A percentile compares a stretch with the other conserved stretches of the same genome.
These are phyloP conservation scores for Crossocerus cetratus DNA, from an alignment of 2,888 invertebrate genomes.

Conservation along the genomic window DNA sequence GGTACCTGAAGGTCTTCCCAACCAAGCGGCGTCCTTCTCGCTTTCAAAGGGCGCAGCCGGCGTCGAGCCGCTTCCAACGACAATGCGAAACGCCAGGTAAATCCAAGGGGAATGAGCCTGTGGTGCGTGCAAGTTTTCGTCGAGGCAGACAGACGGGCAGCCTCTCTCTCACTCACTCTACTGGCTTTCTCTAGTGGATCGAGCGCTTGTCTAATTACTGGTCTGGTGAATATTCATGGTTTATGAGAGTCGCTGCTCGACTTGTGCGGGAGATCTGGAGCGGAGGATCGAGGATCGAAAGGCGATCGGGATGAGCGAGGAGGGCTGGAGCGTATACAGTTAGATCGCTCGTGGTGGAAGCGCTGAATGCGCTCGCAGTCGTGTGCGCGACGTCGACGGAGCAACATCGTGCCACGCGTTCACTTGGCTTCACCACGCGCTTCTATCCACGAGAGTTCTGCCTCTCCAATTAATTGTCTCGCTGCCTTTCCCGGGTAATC, in stretches of 20 bases:
- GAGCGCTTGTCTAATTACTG: constrained; percentile 42
- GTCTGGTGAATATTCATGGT: constrained; percentile 17
- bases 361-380: constrained; percentile 45
- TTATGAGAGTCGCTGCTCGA: too few species aligned
- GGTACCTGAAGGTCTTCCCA: constrained; percentile 9
- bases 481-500: too few species aligned
- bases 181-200: background rate
- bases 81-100: background rate
- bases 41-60: constrained; percentile 1
- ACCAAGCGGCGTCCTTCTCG: constrained; percentile 8
- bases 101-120: background rate
- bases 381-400: constrained; percentile 51
- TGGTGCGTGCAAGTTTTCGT: background rate
- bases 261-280: too few species aligned
- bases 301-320: background rate
- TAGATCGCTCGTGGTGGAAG: constrained; percentile 27
- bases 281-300: too few species aligned
- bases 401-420: constrained; percentile 37
- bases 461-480: too few species aligned
- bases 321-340: background rate
- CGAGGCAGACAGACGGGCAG: too few species aligned
- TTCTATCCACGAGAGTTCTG: background rate
- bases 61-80: background rate
- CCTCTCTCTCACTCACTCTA: too few species aligned
- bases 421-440: background rate